These are phyloP conservation scores for Hucho hucho DNA, from an alignment of 2,113 vertebrate genomes.

Conservation along the genomic window DNA sequence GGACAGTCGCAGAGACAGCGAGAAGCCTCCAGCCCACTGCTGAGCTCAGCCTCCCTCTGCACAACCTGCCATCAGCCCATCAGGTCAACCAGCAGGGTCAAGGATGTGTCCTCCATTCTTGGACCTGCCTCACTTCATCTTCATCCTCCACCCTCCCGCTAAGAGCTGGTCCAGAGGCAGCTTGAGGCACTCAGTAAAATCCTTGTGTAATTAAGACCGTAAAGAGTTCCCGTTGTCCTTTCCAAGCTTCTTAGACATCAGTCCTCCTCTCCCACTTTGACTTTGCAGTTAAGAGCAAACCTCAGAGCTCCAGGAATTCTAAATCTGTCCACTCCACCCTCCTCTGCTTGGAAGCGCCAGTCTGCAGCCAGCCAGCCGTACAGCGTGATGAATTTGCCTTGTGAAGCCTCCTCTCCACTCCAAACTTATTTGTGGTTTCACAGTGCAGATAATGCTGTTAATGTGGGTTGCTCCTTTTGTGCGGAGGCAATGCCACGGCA, in stretches of 20 bases:
- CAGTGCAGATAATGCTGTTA: slow-evolving; percentile 25
- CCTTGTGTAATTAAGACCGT: slow-evolving; percentile 16
- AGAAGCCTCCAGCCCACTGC: neutral
- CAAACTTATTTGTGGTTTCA: neutral
- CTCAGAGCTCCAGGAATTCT: slow-evolving; percentile 18
- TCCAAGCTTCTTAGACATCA: neutral
- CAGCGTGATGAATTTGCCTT: neutral
- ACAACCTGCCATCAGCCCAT: neutral
- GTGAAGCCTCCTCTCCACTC: slow-evolving; percentile 4
- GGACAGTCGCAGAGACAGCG: neutral
- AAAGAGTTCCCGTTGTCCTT: slow-evolving; percentile 31
- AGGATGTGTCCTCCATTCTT: neutral
- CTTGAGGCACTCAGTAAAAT: slow-evolving; percentile 7
- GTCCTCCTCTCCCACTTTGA: slow-evolving; percentile 25
- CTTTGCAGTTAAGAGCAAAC: slow-evolving; percentile 41
- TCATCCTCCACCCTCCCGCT: neutral
- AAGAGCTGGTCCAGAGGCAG: slow-evolving; percentile 17
- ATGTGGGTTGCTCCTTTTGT: slow-evolving; percentile 18
- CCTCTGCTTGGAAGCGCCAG: slow-evolving; percentile 12
- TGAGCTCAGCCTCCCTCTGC: neutral
- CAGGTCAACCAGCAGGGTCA: neutral
- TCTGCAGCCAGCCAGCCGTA: neutral
- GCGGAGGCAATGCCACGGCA: neutral
- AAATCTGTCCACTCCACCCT: slow-evolving; percentile 30
- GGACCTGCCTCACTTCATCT: neutral